phyloP scores from a whole-genome alignment of 2,113 vertebrate genomes.

The Cepphus grylle region DNA sequence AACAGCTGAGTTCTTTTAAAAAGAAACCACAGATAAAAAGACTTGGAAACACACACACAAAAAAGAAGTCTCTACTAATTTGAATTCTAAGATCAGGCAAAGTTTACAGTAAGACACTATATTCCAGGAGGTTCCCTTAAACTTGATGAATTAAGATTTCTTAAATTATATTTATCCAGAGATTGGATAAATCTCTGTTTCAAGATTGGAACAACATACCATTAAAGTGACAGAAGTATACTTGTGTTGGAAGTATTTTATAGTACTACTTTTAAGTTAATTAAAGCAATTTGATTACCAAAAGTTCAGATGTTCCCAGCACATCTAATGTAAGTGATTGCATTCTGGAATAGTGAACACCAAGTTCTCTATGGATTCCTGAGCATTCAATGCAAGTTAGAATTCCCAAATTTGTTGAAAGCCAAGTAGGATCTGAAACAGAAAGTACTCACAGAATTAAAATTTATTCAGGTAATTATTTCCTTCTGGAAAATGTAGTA shows the following conservation, averaged over 20 bases:
- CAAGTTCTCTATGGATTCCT: constrained; percentile 95
- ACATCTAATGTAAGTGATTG: constrained; percentile 95
- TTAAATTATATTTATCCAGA: neutral
- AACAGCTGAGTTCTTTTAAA: neutral
- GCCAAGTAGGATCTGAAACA: constrained; percentile 90
- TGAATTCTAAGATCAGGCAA: neutral
- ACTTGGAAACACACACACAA: neutral
- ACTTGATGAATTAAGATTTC: neutral
- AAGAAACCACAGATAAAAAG: neutral
- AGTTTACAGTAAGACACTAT: neutral
- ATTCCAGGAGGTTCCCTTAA: neutral
- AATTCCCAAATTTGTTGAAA: constrained; percentile 95
- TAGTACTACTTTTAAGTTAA: neutral
- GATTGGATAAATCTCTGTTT: neutral
- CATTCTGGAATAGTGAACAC: constrained; percentile 97
- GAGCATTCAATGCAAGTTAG: constrained; percentile 98
- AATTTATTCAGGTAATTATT: neutral
- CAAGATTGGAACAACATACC: neutral
- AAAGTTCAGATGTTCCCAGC: constrained; percentile 93
- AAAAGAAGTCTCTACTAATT: neutral
- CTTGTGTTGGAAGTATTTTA: neutral
- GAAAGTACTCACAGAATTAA: neutral
- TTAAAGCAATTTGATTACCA: constrained; percentile 77
- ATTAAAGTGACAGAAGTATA: neutral
- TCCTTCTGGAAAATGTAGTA: neutral